Evolutionary conservation across 2,888 invertebrate genomes (phyloP).

Genomic region (Acheta domesticus): DNA sequence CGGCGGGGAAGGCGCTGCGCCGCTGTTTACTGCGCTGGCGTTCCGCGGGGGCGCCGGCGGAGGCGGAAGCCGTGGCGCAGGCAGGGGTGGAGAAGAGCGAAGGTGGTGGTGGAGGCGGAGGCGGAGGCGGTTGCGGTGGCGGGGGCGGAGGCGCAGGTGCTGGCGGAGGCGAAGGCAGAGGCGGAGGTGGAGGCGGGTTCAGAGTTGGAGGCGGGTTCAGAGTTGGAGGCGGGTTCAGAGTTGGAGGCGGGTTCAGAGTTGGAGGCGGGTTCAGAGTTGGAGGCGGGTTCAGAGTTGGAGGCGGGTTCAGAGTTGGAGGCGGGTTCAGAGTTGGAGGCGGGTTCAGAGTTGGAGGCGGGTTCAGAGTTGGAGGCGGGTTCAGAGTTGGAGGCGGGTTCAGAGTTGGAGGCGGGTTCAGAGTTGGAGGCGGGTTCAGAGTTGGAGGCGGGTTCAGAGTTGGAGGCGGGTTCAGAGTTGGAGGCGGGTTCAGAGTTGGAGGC

Average conservation of each 20-base stretch:
- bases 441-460: rapidly evolving
- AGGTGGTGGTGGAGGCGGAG: not conserved
- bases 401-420: not conserved
- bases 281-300: not conserved
- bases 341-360: rapidly evolving
- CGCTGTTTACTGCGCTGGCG: not conserved
- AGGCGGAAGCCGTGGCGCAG: not conserved
- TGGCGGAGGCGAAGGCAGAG: not conserved
- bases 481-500: no score
- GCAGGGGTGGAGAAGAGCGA: not conserved
- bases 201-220: not conserved
- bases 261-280: not conserved
- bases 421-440: not conserved
- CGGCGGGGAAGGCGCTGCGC: not conserved
- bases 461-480: not conserved
- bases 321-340: no score
- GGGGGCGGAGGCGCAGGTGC: not conserved
- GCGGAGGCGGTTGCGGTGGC: not conserved
- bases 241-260: not conserved
- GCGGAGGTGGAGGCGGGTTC: not conserved
- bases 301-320: no score
- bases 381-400: no score
- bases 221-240: not conserved
- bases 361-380: not conserved
- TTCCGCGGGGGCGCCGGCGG: not conserved